Evolutionary conservation across 2,797 vertebrate species (phyloP), one percentile per base, ranked within the genome.

Genomic region (Poeciliopsis infans): DNA sequence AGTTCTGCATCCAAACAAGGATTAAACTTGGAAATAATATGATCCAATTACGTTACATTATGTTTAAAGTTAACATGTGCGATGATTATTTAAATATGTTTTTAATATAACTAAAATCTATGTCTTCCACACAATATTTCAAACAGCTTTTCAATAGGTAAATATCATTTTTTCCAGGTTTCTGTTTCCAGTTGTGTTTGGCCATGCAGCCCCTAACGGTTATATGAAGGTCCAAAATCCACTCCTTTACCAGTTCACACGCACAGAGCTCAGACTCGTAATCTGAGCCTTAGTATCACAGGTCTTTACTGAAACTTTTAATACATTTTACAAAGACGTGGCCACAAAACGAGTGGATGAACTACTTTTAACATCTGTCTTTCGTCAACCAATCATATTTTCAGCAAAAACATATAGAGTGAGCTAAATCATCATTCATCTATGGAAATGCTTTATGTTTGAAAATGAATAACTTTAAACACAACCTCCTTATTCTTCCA

Each of bases 1-100:
- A 82, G 68, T 79, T 77, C n/a, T 59, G 28, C 39, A 83, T 51
- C 41, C 75, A 10, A 73, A 69, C 20, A 11, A 25, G 5, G 23
- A 43, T 6, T 15, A 69, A 25, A 45, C 25, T 2, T n/a, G 13
- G 4, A n/a, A 69, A 43, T 69, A n/a, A 25, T 25, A 69, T n/a
- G 25, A 43, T n/a, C 39, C 6, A 43, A 69, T 69, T 13, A 45
- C 13, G 23, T n/a, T 68, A 23, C 36, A 0, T 11, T 66, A 36
- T 66, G 18, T 66, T 23, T 5, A 66, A 39, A 10, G 3, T 16
- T 66, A 39, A 66, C 20, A 33, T 33, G 31, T 64, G 8, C 39
- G 36, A 36, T 36, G 7, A 20, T 61, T 5, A 55, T 55, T 55
- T 23, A 66, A 66, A 66, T 39, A 5, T 5, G 1, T 23, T 23